Conservation (phyloP, 2,888 invertebrate genomes). For the Penaeus monodon region DNA sequence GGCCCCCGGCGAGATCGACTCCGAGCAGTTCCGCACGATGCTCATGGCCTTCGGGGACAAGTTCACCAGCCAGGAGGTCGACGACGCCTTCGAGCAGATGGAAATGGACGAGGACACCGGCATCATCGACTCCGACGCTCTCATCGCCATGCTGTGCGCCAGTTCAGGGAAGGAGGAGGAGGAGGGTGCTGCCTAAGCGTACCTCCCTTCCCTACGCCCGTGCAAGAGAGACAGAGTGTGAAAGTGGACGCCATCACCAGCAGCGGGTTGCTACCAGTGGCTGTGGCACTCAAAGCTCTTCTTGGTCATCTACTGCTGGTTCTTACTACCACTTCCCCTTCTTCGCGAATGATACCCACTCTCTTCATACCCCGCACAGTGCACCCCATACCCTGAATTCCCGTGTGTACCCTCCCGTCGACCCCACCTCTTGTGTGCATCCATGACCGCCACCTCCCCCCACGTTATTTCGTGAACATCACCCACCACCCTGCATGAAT, state of each 20-base stretch:
- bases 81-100: slow-evolving; percentile 65
- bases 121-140: slow-evolving; percentile 60
- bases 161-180: slow-evolving; percentile 59
- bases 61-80: slow-evolving; percentile 76
- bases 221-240: slow-evolving; percentile 56
- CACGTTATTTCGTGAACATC: no score
- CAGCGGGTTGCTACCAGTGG: slow-evolving; percentile 47
- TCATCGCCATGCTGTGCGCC: slow-evolving; percentile 65
- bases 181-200: slow-evolving; percentile 33
- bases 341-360: neutral
- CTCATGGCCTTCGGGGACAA: slow-evolving; percentile 78
- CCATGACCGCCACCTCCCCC: no score
- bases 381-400: neutral
- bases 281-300: slow-evolving; percentile 55
- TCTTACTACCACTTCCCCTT: slow-evolving; percentile 39
- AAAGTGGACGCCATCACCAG: slow-evolving; percentile 33
- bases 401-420: no score
- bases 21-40: slow-evolving; percentile 74
- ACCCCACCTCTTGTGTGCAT: no score
- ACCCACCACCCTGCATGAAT: no score
- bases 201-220: slow-evolving; percentile 35
- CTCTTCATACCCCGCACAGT: neutral
- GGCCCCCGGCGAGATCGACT: slow-evolving; percentile 64
- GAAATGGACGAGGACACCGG: slow-evolving; percentile 65
- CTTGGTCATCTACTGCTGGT: slow-evolving; percentile 33